Evolutionary conservation across 2,797 vertebrate species (phyloP).

Genomic region (Okamejei kenojei): DNA sequence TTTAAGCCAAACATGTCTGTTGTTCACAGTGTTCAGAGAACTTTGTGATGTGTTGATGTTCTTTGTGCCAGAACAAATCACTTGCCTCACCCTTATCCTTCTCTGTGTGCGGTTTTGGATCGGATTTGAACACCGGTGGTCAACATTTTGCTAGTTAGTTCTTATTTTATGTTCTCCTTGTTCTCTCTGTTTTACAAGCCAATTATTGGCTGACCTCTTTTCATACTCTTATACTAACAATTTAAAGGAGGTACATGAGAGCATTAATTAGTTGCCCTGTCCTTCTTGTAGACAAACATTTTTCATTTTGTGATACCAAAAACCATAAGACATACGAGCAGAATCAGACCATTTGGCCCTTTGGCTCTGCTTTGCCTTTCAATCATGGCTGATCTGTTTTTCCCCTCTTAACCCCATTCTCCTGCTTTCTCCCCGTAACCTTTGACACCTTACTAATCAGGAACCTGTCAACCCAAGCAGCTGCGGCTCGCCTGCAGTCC

Average conservation of each 20-base stretch:
- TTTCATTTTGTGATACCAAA: too few species aligned
- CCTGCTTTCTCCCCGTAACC: too few species aligned
- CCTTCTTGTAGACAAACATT: background rate
- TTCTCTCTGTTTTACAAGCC: background rate
- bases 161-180: background rate
- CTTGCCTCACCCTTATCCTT: background rate
- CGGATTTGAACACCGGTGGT: background rate
- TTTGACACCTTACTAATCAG: too few species aligned
- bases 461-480: too few species aligned
- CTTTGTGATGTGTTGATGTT: background rate
- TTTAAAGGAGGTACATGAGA: background rate
- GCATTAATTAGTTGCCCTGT: background rate
- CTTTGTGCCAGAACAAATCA: background rate
- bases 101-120: background rate
- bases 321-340: too few species aligned
- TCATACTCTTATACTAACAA: background rate
- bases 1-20: background rate
- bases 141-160: background rate
- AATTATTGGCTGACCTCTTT: background rate
- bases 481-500: too few species aligned
- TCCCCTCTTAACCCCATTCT: too few species aligned
- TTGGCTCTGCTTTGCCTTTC: too few species aligned
- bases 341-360: too few species aligned
- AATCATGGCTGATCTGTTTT: too few species aligned
- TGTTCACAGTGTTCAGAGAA: background rate